Percentiles rank a stretch among this genome's conserved stretches.
Evolutionary conservation across 2,113 vertebrate genomes (phyloP).

Genomic region (Glareola pratincola): DNA sequence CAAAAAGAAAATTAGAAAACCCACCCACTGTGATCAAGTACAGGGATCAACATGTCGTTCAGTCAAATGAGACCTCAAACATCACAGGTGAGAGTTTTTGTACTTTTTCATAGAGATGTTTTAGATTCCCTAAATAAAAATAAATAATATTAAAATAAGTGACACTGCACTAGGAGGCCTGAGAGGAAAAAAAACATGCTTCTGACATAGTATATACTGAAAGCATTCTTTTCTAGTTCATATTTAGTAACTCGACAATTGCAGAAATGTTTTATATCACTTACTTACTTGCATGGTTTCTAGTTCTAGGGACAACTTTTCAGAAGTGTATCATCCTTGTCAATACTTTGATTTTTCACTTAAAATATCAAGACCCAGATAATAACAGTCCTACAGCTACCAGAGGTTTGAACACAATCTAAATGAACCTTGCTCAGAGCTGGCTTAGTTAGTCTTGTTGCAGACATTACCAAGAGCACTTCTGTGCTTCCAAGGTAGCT

Average conservation of each 20-base stretch:
- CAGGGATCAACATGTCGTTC: conserved; percentile 29
- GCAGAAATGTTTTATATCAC: background rate
- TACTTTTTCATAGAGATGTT: background rate
- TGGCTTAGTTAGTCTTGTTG: background rate
- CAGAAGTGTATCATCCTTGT: background rate
- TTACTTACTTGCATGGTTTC: background rate
- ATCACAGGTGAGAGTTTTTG: conserved; percentile 72
- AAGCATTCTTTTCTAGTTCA: background rate
- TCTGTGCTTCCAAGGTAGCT: background rate
- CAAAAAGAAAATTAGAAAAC: conserved; percentile 9
- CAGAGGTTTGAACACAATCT: background rate
- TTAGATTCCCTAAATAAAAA: background rate
- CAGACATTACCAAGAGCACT: background rate
- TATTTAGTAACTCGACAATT: background rate
- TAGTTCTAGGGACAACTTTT: background rate
- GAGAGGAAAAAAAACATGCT: accelerated
- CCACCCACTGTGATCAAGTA: background rate
- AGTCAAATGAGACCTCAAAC: conserved; percentile 58
- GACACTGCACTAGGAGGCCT: background rate
- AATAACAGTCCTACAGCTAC: background rate
- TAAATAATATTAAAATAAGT: background rate
- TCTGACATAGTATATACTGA: background rate
- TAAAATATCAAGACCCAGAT: background rate
- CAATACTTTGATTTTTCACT: background rate
- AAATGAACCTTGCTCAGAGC: background rate